phyloP scores from a whole-genome alignment of 2,113 vertebrate genomes.

The Notothenia rossii region DNA sequence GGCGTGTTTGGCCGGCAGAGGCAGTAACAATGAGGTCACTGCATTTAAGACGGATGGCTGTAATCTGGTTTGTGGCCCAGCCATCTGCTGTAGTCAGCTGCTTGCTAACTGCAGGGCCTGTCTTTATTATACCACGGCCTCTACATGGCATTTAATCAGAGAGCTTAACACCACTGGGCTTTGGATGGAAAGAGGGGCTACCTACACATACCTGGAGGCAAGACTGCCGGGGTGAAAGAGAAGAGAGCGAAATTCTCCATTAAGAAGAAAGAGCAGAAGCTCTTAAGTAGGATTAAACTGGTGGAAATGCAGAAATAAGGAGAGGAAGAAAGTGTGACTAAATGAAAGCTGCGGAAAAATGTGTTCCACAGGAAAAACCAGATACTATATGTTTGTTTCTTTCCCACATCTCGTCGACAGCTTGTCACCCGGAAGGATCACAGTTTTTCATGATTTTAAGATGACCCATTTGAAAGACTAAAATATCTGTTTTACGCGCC shows the following conservation, averaged over 20 bases:
- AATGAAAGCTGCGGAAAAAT: constrained; percentile 15
- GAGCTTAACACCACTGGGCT: constrained; percentile 54
- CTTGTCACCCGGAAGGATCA: constrained; percentile 48
- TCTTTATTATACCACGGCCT: constrained; percentile 62
- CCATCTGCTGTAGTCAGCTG: constrained; percentile 82
- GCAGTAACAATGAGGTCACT: constrained; percentile 75
- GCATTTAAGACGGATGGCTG: constrained; percentile 73
- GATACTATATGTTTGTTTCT: neutral
- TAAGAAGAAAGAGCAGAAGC: constrained; percentile 11
- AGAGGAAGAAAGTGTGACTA: neutral
- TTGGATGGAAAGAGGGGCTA: constrained; percentile 25
- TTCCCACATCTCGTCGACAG: constrained; percentile 23
- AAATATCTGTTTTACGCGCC: constrained; percentile 62
- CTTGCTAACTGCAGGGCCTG: constrained; percentile 65
- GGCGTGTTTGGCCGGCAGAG: constrained; percentile 39
- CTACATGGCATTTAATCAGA: constrained; percentile 70
- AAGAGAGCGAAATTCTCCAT: constrained; percentile 26
- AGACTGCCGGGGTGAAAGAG: constrained; percentile 3
- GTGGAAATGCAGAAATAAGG: constrained; percentile 7
- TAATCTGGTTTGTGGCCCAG: constrained; percentile 77
- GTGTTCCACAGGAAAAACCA: constrained; percentile 9
- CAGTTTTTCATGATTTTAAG: constrained; percentile 61
- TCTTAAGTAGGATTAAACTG: constrained; percentile 34
- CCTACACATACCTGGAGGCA: constrained; percentile 47
- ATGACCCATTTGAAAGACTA: constrained; percentile 73